These are phyloP conservation scores for Hyposoter dolosus DNA, from an alignment of 2,888 invertebrate genomes.

Conservation along the genomic window DNA sequence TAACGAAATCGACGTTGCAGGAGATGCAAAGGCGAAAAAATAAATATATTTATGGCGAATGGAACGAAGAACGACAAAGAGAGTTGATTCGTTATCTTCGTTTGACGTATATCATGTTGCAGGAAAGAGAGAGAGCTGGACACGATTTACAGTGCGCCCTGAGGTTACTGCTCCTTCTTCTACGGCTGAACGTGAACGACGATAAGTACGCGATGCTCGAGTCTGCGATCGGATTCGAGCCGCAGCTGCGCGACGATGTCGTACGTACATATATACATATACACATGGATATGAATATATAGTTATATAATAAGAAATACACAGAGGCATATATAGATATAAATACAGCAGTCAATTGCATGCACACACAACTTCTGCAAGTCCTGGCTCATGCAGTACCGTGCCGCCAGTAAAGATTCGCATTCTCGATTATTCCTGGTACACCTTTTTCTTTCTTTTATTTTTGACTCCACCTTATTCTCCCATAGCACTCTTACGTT, in stretches of 20 bases:
- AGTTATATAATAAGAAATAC: constrained; percentile 8
- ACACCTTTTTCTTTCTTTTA: constrained; percentile 36
- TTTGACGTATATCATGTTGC: constrained; percentile 57
- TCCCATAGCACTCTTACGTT: constrained; percentile 19
- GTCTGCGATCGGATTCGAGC: constrained; percentile 79
- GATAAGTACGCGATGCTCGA: constrained; percentile 79
- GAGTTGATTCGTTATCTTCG: constrained; percentile 1
- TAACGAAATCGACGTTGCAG: constrained; percentile 7
- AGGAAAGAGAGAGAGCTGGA: constrained; percentile 77
- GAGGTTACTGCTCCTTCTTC: constrained; percentile 76
- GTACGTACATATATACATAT: constrained; percentile 73
- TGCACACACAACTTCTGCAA: constrained; percentile 47
- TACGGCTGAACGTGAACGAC: constrained; percentile 75
- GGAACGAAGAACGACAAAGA: constrained; percentile 16
- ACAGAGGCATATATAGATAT: constrained; percentile 29
- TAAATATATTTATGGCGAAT: background rate
- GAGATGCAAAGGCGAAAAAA: background rate
- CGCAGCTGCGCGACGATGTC: constrained; percentile 77
- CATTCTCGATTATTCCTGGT: constrained; percentile 67
- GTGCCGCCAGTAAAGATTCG: constrained; percentile 65
- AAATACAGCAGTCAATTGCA: constrained; percentile 43
- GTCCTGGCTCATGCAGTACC: constrained; percentile 38
- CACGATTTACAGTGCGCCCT: constrained; percentile 76
- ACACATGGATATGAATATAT: constrained; percentile 10
- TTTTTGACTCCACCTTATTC: constrained; percentile 19